Conservation (phyloP, 2,797 vertebrate species). For the Iguana delicatissima region DNA sequence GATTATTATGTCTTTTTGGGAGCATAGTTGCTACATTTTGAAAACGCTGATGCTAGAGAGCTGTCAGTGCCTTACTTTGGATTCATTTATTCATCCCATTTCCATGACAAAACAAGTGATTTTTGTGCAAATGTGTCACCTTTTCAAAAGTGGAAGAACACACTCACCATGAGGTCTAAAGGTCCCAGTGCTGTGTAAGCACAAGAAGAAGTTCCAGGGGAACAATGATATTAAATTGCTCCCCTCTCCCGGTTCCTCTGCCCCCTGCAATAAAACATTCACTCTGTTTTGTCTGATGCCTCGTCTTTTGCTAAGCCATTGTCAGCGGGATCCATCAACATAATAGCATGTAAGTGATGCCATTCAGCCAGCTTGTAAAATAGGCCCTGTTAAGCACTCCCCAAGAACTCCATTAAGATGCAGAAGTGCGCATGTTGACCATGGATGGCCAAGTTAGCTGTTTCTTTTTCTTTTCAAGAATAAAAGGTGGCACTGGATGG, state of each 20-base stretch:
- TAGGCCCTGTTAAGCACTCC: conserved; percentile 68
- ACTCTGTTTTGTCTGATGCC: conserved; percentile 73
- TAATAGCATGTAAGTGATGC: conserved; percentile 63
- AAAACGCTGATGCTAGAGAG: conserved; percentile 36
- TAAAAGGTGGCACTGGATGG: too few relatives aligned
- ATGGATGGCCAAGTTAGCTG: conserved; percentile 16
- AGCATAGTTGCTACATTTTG: not conserved
- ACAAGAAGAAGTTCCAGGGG: conserved; percentile 65
- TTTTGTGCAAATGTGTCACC: conserved; percentile 58
- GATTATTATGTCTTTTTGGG: not conserved
- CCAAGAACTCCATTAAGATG: conserved; percentile 71
- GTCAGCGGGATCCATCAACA: conserved; percentile 71
- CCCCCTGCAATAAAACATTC: conserved; percentile 69
- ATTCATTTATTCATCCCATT: conserved; percentile 64
- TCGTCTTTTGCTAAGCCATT: conserved; percentile 64
- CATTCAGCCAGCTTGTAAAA: conserved; percentile 75
- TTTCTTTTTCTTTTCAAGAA: not conserved
- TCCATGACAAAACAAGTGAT: conserved; percentile 55
- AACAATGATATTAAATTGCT: conserved; percentile 40
- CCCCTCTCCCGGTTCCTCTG: conserved; percentile 21
- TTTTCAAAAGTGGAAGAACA: conserved; percentile 61
- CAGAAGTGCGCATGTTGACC: conserved; percentile 67
- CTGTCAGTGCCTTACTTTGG: conserved; percentile 41
- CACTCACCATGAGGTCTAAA: conserved; percentile 63
- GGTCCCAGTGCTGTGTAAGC: conserved; percentile 46